phyloP scores from a whole-genome alignment of 2,888 invertebrate genomes.

The Branchipolynoe longqiensis region DNA sequence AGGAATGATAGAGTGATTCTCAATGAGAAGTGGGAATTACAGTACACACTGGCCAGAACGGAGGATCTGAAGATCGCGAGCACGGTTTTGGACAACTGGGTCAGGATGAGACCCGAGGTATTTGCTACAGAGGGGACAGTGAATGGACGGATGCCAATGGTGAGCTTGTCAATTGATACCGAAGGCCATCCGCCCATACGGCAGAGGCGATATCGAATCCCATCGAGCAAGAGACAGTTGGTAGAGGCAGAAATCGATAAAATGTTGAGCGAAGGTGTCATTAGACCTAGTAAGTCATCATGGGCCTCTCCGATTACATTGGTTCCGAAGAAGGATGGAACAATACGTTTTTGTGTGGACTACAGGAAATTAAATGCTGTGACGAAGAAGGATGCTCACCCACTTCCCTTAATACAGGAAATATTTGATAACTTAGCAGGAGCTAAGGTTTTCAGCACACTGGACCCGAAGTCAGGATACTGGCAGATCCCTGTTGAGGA shows the following conservation, averaged over 20 bases:
- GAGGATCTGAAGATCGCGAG: no score
- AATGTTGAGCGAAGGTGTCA: constrained; percentile 31
- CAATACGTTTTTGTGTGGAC: constrained; percentile 62
- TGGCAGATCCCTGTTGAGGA: constrained; percentile 61
- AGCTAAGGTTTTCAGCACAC: constrained; percentile 51
- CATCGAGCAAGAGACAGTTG: constrained; percentile 1
- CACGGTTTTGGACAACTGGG: no score
- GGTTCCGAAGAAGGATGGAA: constrained; percentile 41
- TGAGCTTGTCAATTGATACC: no score
- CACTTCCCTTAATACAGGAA: constrained; percentile 63
- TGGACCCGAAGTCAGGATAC: constrained; percentile 64
- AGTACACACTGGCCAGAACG: no score
- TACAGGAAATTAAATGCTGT: no score
- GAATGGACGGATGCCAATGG: no score
- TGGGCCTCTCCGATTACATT: constrained; percentile 50
- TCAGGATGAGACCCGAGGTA: no score
- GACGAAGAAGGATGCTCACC: constrained; percentile 6
- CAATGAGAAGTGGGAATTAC: no score
- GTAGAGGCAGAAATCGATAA: constrained; percentile 13
- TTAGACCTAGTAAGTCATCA: constrained; percentile 10
- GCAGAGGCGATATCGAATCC: no score
- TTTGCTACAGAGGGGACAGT: no score
- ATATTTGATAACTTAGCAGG: constrained; percentile 65
- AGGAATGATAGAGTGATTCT: no score
- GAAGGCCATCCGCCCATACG: no score